A percentile compares a stretch with the other conserved stretches of the same genome.
Evolutionary conservation across 2,797 vertebrate genomes (phyloP).

Genomic region (Neopelma chrysocephalum): DNA sequence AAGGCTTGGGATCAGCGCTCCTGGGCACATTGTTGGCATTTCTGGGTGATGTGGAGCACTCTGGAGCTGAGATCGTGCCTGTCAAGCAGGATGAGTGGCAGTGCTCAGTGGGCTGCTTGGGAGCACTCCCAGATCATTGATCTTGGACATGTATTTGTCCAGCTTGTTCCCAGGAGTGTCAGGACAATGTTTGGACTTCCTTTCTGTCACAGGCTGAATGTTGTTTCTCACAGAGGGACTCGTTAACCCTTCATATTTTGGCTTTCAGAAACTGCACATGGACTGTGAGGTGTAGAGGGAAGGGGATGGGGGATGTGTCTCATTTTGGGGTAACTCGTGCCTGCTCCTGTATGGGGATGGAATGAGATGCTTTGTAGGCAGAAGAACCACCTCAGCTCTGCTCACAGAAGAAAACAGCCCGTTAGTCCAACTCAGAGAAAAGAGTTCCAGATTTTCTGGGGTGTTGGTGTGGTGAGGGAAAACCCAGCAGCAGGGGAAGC

Average conservation of each 20-base stretch:
- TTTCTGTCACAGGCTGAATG: background rate
- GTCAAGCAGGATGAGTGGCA: background rate
- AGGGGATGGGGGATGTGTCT: background rate
- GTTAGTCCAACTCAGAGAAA: fast-evolving
- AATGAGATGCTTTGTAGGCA: background rate
- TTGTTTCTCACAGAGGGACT: background rate
- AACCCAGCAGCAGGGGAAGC: background rate
- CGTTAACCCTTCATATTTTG: background rate
- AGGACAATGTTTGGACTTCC: background rate
- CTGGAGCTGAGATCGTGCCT: background rate
- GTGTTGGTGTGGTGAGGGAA: fast-evolving
- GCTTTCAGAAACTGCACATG: background rate
- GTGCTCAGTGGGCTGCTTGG: background rate
- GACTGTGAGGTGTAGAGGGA: background rate
- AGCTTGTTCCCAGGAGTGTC: background rate
- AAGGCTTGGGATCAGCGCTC: background rate
- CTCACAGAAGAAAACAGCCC: background rate
- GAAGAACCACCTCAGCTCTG: fast-evolving
- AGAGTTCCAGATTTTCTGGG: fast-evolving
- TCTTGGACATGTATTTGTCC: background rate
- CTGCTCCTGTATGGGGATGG: background rate
- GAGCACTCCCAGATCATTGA: background rate
- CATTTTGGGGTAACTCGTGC: background rate
- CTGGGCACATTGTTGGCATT: background rate
- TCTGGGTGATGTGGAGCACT: background rate